Base-by-base conservation (phyloP, 2,113 vertebrate species). In the Microcebus jonahi region DNA sequence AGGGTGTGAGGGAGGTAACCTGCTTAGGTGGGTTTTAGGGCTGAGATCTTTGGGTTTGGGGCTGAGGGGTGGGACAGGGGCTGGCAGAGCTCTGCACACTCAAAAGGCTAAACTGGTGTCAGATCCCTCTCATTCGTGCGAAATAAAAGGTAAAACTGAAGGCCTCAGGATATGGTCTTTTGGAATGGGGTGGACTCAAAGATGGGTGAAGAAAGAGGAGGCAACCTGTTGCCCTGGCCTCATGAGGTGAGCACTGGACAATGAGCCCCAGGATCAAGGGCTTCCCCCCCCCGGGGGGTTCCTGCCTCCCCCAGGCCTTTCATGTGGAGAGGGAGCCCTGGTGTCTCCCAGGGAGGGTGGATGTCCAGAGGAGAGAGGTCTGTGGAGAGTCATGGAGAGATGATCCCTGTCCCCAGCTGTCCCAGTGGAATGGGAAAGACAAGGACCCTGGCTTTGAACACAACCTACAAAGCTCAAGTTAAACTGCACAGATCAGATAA, bases 141-240 rank as follows among this genome's bases (percentile, higher is more conserved):
- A 87, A 97, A 96, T 98, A 97, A 97, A 97, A 95, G 79, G 67
- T 68, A 42, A 50, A 93, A 93, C 86, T 25, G 27, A 75, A 68
- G 45, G 5, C 45, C 55, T 94, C 29, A 2, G 34, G 13, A 65
- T 11, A 3, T 63, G 20, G 27, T 83, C 79, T 81, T 61, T 82
- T 2, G 5, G 2, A 76, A 31, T 45, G 3, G 53, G 8, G 18
- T 21, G 21, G 21, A 27, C 34, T 71, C 86, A 73, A 10, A 9
- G 9, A 10, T 9, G 8, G 20, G 36, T 36, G 8, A 39, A 73
- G 42, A 39, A 39, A 48, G 17, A 2, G 20, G 18, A 48, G 42
- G 50, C 27, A 61, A 87, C 75, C n/a, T 3, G 25, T 29, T n/a
- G 18, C 21, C 21, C 10, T 0, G 21, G 50, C 48, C 27, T 67